Conservation (phyloP, 2,113 vertebrate genomes). For the Bubalus kerabau region DNA sequence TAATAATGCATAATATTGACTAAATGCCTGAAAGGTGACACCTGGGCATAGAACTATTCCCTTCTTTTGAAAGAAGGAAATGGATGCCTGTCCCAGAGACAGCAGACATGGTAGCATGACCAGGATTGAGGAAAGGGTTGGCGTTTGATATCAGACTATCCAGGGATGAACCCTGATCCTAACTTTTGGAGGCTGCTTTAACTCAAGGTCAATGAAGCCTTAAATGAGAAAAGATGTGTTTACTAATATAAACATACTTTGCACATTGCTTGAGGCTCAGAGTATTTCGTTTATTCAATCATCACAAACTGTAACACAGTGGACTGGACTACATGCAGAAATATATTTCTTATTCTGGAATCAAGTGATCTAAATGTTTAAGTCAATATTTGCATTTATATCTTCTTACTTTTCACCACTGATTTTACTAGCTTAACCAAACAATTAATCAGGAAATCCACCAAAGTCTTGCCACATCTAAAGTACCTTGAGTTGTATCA, state of each 20-base stretch:
- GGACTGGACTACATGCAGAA: not conserved
- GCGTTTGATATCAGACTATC: not conserved
- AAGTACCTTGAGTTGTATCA: slow-evolving; percentile 11
- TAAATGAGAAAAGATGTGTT: not conserved
- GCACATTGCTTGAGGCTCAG: not conserved
- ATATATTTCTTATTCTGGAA: not conserved
- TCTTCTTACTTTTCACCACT: not conserved
- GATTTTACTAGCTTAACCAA: not conserved
- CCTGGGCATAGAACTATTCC: not conserved
- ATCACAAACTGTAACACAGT: not conserved
- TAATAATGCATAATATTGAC: not conserved
- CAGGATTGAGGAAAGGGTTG: not conserved
- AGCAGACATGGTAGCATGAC: not conserved
- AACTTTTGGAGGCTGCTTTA: not conserved
- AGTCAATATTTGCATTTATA: not conserved
- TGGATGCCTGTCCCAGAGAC: not conserved
- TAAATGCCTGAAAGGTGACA: not conserved
- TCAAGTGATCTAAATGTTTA: not conserved
- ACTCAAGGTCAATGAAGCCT: not conserved
- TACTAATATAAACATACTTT: not conserved
- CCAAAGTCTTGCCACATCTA: not conserved
- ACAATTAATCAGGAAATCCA: not conserved
- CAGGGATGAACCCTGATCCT: not conserved
- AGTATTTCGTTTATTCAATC: not conserved
- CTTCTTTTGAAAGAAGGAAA: not conserved